Conservation (phyloP, 2,113 vertebrate genomes). For the Delphinapterus leucas region DNA sequence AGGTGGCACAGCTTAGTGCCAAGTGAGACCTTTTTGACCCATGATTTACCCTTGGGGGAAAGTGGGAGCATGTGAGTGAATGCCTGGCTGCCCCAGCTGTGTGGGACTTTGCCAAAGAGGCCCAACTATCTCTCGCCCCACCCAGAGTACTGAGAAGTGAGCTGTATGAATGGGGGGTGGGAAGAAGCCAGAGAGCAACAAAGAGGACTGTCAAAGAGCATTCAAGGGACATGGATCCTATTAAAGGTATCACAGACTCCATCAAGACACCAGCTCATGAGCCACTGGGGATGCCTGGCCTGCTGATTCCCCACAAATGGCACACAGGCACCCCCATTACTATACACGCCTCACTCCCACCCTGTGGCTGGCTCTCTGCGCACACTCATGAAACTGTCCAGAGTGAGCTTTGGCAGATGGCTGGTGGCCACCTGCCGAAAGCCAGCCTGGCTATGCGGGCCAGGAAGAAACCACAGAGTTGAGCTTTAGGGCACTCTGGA, state of each 20-base stretch:
- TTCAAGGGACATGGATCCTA: not conserved
- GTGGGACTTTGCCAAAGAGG: not conserved
- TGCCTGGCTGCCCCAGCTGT: not conserved
- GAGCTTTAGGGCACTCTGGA: not conserved
- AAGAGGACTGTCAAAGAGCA: not conserved
- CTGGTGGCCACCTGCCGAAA: not conserved
- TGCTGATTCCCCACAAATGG: not conserved
- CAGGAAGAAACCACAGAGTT: not conserved
- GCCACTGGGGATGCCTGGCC: too few species aligned
- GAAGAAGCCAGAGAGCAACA: not conserved
- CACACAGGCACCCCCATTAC: too few species aligned
- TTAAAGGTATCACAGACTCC: not conserved
- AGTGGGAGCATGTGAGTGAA: not conserved
- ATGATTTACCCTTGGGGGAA: not conserved
- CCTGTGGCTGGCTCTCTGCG: not conserved
- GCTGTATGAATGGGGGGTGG: too few species aligned
- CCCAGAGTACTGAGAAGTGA: not conserved
- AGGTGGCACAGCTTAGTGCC: not conserved
- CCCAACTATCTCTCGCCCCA: rapidly evolving
- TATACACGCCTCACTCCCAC: too few species aligned
- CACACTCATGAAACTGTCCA: not conserved
- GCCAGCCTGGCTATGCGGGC: not conserved
- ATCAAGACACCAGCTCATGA: not conserved
- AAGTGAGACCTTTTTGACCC: not conserved
- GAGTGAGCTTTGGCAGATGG: not conserved